Evolutionary conservation across 2,888 invertebrate genomes (phyloP).

Genomic region (Podotricha telesiphe): DNA sequence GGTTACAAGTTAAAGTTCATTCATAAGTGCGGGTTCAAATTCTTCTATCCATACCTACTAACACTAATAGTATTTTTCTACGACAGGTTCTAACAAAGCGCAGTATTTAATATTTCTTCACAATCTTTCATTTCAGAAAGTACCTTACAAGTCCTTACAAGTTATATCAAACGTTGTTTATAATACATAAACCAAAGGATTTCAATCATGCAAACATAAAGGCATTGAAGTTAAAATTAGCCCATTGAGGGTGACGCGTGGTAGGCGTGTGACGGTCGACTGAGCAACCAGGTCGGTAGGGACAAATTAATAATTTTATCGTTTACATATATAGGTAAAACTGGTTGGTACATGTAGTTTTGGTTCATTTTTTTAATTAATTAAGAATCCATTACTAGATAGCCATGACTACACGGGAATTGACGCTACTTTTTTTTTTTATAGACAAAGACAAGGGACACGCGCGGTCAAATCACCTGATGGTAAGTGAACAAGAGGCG

Average conservation of each 20-base stretch:
- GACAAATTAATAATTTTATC: slow-evolving; percentile 32
- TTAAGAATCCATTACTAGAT: too few species aligned
- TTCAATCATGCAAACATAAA: slow-evolving; percentile 25
- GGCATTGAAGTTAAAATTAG: slow-evolving; percentile 40
- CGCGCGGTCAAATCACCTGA: too few species aligned
- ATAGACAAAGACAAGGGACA: too few species aligned
- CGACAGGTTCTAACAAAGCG: too few species aligned
- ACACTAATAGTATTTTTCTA: too few species aligned
- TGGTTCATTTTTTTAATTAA: background rate
- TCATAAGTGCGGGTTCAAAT: too few species aligned
- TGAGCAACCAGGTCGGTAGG: slow-evolving; percentile 33
- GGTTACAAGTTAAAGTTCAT: too few species aligned
- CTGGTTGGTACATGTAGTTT: background rate
- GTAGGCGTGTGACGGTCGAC: slow-evolving; percentile 30
- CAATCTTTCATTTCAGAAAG: background rate
- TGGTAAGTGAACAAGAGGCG: too few species aligned
- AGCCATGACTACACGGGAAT: background rate
- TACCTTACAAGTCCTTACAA: background rate
- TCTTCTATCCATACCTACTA: too few species aligned
- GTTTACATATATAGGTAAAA: background rate
- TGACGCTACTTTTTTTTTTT: too few species aligned
- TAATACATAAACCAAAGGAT: slow-evolving; percentile 22
- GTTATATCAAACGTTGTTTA: slow-evolving; percentile 4
- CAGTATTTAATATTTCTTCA: too few species aligned
- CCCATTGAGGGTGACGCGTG: slow-evolving; percentile 36